Percentiles rank a stretch among this genome's conserved stretches.
Conservation (phyloP, 2,113 vertebrate genomes). For the Gallinago undulata region DNA sequence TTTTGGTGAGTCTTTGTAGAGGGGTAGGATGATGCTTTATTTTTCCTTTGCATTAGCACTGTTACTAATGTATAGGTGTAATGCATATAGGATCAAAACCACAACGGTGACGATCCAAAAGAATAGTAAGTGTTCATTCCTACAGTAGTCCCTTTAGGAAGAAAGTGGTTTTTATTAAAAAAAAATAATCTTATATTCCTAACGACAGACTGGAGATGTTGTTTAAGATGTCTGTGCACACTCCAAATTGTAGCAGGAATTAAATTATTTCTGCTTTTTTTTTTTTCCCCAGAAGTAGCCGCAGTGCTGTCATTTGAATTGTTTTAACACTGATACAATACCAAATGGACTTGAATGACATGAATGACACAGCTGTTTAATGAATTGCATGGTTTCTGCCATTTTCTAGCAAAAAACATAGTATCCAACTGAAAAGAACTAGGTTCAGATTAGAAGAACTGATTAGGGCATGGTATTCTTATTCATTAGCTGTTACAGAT, state of each 20-base stretch:
- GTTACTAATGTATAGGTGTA: neutral
- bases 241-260: neutral
- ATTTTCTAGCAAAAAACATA: neutral
- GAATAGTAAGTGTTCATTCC: neutral
- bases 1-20: neutral
- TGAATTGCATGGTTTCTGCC: neutral
- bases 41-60: neutral
- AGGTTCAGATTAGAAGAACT: neutral
- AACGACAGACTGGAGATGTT: neutral
- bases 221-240: neutral
- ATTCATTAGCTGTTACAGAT: neutral
- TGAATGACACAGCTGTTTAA: neutral
- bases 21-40: neutral
- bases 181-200: neutral
- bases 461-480: neutral
- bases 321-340: neutral
- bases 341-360: neutral
- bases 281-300: neutral
- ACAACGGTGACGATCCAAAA: neutral
- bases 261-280: neutral
- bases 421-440: neutral
- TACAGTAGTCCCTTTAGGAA: neutral
- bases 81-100: neutral
- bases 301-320: neutral
- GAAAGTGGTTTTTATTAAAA: neutral